Evolutionary conservation across 2,888 invertebrate species (phyloP).

Genomic region (Eupithecia exiguata): DNA sequence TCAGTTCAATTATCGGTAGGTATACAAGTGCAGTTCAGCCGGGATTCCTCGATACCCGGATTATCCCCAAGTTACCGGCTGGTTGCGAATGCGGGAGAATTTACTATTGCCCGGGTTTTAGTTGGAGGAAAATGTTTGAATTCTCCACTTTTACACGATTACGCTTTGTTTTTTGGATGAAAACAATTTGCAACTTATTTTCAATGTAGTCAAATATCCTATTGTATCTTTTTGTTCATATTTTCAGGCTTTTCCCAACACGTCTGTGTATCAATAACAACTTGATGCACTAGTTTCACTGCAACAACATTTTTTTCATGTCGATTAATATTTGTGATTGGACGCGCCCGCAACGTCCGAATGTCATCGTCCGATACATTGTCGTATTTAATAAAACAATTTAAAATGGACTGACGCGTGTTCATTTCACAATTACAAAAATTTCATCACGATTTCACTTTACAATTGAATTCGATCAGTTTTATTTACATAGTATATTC

Average conservation of each 20-base stretch:
- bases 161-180: too few species aligned
- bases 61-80: conserved; percentile 13
- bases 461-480: neutral
- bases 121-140: neutral
- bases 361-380: conserved; percentile 14
- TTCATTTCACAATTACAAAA: neutral
- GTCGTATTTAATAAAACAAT: conserved; percentile 22
- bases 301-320: conserved; percentile 12
- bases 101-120: neutral
- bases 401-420: conserved; percentile 16
- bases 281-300: neutral
- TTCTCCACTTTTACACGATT: too few species aligned
- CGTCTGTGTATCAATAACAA: neutral
- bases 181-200: too few species aligned
- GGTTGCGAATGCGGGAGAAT: neutral
- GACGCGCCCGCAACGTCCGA: neutral
- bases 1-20: conserved; percentile 12
- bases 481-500: neutral
- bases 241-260: neutral
- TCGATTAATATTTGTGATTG: conserved; percentile 17
- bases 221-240: neutral
- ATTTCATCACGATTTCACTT: conserved; percentile 2
- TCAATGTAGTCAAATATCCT: too few species aligned
- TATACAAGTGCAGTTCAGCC: conserved; percentile 5
- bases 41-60: conserved; percentile 20